A percentile compares a stretch with the other conserved stretches of the same genome.
Conservation (phyloP, 2,888 invertebrate genomes). For the Opisthograptis luteolata region DNA sequence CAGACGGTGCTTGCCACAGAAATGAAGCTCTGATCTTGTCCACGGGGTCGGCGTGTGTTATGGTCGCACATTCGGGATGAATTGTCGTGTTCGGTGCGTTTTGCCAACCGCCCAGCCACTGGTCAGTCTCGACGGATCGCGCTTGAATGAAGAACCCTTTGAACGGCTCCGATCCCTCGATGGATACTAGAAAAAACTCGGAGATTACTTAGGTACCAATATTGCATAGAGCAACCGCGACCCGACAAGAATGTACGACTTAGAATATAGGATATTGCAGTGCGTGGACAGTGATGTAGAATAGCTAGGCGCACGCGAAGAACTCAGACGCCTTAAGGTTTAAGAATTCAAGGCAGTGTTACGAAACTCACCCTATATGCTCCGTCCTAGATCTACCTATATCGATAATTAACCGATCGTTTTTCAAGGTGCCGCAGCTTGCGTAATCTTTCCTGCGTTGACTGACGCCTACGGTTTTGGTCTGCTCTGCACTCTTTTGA, state of each 20-base stretch:
- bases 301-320: too few species aligned
- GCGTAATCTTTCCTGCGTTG: constrained; percentile 46
- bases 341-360: constrained; percentile 31
- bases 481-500: too few species aligned
- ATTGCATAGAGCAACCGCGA: too few species aligned
- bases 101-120: constrained; percentile 91
- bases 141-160: constrained; percentile 94
- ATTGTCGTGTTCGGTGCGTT: constrained; percentile 89
- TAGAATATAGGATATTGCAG: too few species aligned
- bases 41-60: constrained; percentile 91
- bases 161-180: constrained; percentile 85
- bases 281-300: too few species aligned
- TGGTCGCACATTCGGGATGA: constrained; percentile 91
- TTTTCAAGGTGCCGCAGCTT: constrained; percentile 47
- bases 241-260: too few species aligned
- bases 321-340: neutral
- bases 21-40: constrained; percentile 89
- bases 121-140: constrained; percentile 87
- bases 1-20: constrained; percentile 89
- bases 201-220: neutral
- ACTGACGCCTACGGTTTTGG: too few species aligned
- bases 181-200: constrained; percentile 74
- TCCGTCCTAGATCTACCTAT: constrained; percentile 27
- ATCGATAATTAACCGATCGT: constrained; percentile 24
- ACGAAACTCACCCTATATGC: constrained; percentile 27